Conservation (phyloP, 92 coral and sea anemone genomes). For the Chrysogorgia sp. region DNA sequence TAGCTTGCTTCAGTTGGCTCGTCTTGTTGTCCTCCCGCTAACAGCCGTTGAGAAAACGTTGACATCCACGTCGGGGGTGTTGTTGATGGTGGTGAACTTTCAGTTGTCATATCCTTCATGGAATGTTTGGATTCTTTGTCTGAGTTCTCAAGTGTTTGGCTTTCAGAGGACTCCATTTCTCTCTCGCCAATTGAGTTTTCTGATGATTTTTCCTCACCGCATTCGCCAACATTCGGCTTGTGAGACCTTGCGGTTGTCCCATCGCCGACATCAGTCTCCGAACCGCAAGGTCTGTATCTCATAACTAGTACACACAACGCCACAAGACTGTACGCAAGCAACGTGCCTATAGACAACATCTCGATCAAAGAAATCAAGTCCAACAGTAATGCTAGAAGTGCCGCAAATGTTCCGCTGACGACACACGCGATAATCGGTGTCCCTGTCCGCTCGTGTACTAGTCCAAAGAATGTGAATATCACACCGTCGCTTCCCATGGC, state of each 20-base stretch:
- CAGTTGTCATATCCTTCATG: not conserved
- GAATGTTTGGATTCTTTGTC: too few relatives aligned
- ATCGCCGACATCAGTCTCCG: slow-evolving; percentile 69
- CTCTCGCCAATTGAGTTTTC: not conserved
- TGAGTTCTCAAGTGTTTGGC: too few relatives aligned
- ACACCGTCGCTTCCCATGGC: slow-evolving; percentile 98
- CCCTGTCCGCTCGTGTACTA: slow-evolving; percentile 73
- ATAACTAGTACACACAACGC: slow-evolving; percentile 87
- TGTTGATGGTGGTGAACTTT: not conserved
- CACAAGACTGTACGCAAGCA: slow-evolving; percentile 85
- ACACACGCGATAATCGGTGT: slow-evolving; percentile 77
- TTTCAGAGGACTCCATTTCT: slow-evolving; percentile 25
- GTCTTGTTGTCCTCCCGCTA: not conserved
- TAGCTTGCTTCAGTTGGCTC: slow-evolving; percentile 70
- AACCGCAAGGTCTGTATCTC: slow-evolving; percentile 78
- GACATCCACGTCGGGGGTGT: not conserved
- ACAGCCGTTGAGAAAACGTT: not conserved
- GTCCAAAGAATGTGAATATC: slow-evolving; percentile 76
- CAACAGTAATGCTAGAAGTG: slow-evolving; percentile 79
- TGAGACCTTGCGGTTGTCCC: slow-evolving; percentile 28
- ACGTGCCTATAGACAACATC: slow-evolving; percentile 94
- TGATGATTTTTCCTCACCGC: not conserved
- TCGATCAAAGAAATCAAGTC: slow-evolving; percentile 83
- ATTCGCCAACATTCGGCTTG: slow-evolving; percentile 38
- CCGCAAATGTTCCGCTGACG: slow-evolving; percentile 73